Evolutionary conservation across 2,888 invertebrate genomes (phyloP).

Genomic region (Apotomis turbidana): DNA sequence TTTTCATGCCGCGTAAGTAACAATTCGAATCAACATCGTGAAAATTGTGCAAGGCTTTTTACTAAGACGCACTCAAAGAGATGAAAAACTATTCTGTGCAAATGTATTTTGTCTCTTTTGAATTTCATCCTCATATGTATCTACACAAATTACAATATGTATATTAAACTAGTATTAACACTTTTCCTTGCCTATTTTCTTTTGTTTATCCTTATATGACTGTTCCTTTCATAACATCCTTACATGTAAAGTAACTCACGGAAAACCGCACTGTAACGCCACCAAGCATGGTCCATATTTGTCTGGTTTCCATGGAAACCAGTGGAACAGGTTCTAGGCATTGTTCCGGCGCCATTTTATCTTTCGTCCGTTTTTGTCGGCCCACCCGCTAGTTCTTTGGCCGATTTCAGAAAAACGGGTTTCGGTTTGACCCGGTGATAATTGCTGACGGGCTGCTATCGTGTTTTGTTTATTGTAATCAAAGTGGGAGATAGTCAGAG

Average conservation of each 20-base stretch:
- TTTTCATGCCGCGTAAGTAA: constrained; percentile 3
- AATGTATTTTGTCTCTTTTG: not conserved
- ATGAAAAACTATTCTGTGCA: not conserved
- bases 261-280: constrained; percentile 1
- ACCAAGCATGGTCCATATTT: not conserved
- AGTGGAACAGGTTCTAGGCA: constrained; percentile 34
- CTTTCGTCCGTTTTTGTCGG: constrained; percentile 32
- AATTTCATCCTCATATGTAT: not conserved
- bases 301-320: not conserved
- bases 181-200: constrained; percentile 2
- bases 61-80: not conserved
- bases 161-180: not conserved
- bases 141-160: not conserved
- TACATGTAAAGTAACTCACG: not conserved
- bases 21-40: not conserved
- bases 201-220: constrained; percentile 11
- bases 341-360: constrained; percentile 35
- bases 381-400: constrained; percentile 17
- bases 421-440: constrained; percentile 12
- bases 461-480: not conserved
- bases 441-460: not conserved
- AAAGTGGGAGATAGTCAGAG: not conserved
- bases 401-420: constrained; percentile 35
- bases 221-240: constrained; percentile 4
- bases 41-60: not conserved